phyloP scores from a whole-genome alignment of 2,888 invertebrate genomes.

The Tricholauxania praeusta region DNA sequence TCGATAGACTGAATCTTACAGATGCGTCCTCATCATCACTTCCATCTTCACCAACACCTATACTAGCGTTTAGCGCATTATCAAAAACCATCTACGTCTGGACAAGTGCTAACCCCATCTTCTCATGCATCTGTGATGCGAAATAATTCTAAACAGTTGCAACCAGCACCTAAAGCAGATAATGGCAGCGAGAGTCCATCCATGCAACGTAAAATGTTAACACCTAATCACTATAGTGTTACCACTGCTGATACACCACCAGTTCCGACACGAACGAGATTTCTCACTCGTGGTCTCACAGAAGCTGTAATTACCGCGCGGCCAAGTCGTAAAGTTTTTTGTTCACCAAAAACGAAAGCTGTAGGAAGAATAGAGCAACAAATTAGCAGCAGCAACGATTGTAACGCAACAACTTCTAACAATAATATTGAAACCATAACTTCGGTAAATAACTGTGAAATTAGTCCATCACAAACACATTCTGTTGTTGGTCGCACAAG shows the following conservation, averaged over 20 bases:
- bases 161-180: constrained; percentile 41
- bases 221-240: neutral
- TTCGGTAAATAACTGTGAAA: neutral
- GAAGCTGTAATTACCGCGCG: constrained; percentile 66
- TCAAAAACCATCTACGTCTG: constrained; percentile 7
- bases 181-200: constrained; percentile 45
- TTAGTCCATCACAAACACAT: constrained; percentile 28
- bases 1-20: constrained; percentile 1
- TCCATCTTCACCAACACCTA: constrained; percentile 35
- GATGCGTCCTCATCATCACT: constrained; percentile 9
- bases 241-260: constrained; percentile 38
- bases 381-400: constrained; percentile 38
- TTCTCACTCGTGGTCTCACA: constrained; percentile 64
- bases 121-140: constrained; percentile 15
- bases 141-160: constrained; percentile 37
- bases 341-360: constrained; percentile 48
- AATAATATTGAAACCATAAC: constrained; percentile 56
- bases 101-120: constrained; percentile 1
- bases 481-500: constrained; percentile 50
- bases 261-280: constrained; percentile 49
- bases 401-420: constrained; percentile 50
- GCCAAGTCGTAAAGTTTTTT: constrained; percentile 65
- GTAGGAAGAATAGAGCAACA: constrained; percentile 17
- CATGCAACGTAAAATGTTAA: constrained; percentile 40
- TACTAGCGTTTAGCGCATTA: neutral